Evolutionary conservation across 2,797 vertebrate species (phyloP).

Genomic region (Martes flavigula): DNA sequence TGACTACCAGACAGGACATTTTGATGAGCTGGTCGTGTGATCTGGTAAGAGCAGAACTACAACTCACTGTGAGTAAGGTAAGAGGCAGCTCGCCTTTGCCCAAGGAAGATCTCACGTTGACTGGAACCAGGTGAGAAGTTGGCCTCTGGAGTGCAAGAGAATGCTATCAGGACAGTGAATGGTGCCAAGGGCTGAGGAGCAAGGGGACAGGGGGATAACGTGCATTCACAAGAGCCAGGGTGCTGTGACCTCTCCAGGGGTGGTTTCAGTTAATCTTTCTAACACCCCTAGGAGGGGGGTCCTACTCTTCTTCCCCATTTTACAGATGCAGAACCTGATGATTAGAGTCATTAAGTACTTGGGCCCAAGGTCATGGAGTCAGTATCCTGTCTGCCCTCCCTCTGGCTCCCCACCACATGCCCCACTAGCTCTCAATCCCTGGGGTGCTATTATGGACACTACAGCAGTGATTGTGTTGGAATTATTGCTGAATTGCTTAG

Average conservation of each 20-base stretch:
- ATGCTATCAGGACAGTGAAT: background rate
- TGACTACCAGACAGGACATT: background rate
- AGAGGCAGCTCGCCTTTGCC: background rate
- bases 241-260: background rate
- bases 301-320: background rate
- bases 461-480: slow-evolving; percentile 12
- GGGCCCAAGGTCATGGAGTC: background rate
- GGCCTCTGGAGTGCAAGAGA: background rate
- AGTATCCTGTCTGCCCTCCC: background rate
- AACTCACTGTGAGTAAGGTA: background rate
- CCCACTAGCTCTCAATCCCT: background rate
- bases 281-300: background rate
- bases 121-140: background rate
- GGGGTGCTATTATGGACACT: background rate
- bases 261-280: background rate
- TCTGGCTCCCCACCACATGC: background rate
- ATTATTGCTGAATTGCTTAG: slow-evolving; percentile 61
- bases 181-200: background rate
- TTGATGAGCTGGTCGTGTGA: background rate
- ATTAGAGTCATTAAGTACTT: background rate
- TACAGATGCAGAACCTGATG: background rate
- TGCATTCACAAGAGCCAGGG: background rate
- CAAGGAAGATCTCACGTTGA: background rate
- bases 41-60: background rate
- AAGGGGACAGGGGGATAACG: no score